A percentile compares a stretch with the other conserved stretches of the same genome.
Conservation (phyloP, 2,113 vertebrate genomes). For the Phrynosoma platyrhinos region DNA sequence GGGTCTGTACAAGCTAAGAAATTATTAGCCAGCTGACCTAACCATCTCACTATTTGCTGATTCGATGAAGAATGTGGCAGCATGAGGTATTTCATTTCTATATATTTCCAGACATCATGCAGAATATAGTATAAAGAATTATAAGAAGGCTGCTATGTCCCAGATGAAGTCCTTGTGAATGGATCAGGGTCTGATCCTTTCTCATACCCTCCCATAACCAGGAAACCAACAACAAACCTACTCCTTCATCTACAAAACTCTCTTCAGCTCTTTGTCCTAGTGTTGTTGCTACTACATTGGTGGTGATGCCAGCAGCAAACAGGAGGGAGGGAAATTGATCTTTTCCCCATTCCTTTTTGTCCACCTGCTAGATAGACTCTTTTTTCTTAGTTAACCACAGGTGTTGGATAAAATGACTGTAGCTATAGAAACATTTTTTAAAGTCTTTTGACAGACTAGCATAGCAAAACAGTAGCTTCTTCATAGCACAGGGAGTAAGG, state of each 20-base stretch:
- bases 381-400: not conserved
- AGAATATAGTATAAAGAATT: no score
- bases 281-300: no score
- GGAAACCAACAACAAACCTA: no score
- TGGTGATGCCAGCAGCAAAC: no score
- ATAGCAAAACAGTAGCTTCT: not conserved
- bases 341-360: no score
- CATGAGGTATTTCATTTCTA: not conserved
- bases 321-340: no score
- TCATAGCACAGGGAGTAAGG: conserved; percentile 17
- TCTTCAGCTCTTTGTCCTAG: no score
- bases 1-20: not conserved
- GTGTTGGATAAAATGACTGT: not conserved
- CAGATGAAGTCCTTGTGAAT: not conserved
- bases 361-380: not conserved
- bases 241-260: no score
- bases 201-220: no score
- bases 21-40: not conserved
- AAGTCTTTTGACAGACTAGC: conserved; percentile 13
- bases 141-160: not conserved
- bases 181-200: not conserved
- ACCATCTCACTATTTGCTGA: not conserved
- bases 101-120: not conserved
- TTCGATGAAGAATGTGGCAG: not conserved
- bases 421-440: not conserved